Evolutionary conservation across 30 jellyfish, hydroid and myxozoan genomes (phyloP), one percentile per base, ranked within the genome.

Genomic region (Cassiopea xamachana): DNA sequence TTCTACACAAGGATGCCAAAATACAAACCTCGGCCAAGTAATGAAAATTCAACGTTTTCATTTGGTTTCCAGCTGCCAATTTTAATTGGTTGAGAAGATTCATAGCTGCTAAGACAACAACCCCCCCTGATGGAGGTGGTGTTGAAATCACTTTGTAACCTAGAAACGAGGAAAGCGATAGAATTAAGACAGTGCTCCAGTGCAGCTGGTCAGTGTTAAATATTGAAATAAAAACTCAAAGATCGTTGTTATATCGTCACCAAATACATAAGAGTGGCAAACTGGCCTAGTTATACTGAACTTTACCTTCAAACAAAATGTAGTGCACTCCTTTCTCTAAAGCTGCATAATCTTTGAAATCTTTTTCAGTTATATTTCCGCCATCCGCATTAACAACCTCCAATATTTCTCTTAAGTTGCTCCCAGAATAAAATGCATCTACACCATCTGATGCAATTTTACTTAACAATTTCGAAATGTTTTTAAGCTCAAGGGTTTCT

Each of bases 121-220:
- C 86, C 0, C 97, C 97, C 69, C 97, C 85, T 49, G 97, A 92
- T 7, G 97, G 97, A 8, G 89, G 77, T 13, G 92, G 89, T 16
- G 97, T 74, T 92, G 97, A 71, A 7, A 92, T 70, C 62, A 92
- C 73, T 72, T 85, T 84, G 84, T 83, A 83, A 59, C 93, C 97
- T 91, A 27, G 64, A 43, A 81, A n/a, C 49, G 43, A 76, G 55
- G 8, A 73, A 46, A 18, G n/a, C n/a, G n/a, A n/a, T n/a, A n/a
- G n/a, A n/a, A n/a, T n/a, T n/a, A n/a, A n/a, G n/a, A n/a, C n/a
- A n/a, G n/a, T n/a, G n/a, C n/a, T n/a, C n/a, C n/a, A n/a, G n/a
- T n/a, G n/a, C n/a, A n/a, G n/a, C n/a, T n/a, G n/a, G n/a, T n/a
- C n/a, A n/a, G n/a, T n/a, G n/a, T n/a, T n/a, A n/a, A n/a, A n/a